Conservation (phyloP, 2,113 vertebrate genomes). For the Eptesicus fuscus region DNA sequence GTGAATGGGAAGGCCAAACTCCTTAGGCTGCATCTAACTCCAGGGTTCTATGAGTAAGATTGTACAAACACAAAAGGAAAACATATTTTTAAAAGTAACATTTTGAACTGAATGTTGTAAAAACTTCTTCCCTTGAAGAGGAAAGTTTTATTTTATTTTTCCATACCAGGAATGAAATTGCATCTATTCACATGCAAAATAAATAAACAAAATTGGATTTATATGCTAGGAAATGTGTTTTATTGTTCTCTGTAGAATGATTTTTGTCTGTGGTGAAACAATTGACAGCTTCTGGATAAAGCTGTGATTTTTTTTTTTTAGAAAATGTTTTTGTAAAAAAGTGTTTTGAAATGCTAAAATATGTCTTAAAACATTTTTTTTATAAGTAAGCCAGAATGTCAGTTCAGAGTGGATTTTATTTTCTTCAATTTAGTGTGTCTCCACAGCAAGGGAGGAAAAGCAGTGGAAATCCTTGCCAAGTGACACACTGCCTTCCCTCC, state of each 20-base stretch:
- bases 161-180: neutral
- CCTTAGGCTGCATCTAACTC: neutral
- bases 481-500: neutral
- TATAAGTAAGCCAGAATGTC: neutral
- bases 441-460: neutral
- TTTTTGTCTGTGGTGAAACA: neutral
- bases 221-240: neutral
- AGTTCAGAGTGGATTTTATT: neutral
- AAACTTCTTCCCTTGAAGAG: neutral
- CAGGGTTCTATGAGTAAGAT: neutral
- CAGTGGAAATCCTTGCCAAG: conserved; percentile 22
- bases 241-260: neutral
- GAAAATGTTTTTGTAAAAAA: neutral
- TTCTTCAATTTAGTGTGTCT: conserved; percentile 45
- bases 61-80: neutral
- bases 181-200: neutral
- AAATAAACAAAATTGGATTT: conserved; percentile 35
- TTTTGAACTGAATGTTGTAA: neutral
- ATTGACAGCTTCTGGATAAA: neutral
- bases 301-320: neutral
- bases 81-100: neutral
- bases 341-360: neutral
- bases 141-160: neutral
- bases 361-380: conserved; percentile 8
- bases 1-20: neutral